These are phyloP conservation scores for Carcina quercana DNA, from an alignment of 2,888 invertebrate genomes.

Conservation along the genomic window DNA sequence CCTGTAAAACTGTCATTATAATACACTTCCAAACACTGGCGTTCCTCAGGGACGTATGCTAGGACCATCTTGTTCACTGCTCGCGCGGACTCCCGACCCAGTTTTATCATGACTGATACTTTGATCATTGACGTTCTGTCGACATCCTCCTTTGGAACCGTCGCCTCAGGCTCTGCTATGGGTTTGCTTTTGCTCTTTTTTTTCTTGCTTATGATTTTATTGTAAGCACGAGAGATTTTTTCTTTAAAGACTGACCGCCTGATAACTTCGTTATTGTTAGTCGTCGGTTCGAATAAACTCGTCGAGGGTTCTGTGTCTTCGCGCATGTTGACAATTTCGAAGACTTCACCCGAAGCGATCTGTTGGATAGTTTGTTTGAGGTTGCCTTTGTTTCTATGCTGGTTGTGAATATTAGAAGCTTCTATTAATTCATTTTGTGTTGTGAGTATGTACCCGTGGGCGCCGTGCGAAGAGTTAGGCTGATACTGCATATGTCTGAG, in stretches of 20 bases:
- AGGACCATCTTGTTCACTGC: slow-evolving; percentile 26
- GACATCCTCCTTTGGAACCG: too few species aligned
- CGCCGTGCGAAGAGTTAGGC: slow-evolving; percentile 57
- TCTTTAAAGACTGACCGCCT: neutral
- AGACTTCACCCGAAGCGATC: too few species aligned
- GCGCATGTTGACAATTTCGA: too few species aligned
- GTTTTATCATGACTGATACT: slow-evolving; percentile 30
- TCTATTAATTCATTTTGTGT: too few species aligned
- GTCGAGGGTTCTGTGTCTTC: too few species aligned
- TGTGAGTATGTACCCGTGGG: slow-evolving; percentile 55
- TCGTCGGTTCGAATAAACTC: neutral
- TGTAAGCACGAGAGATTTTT: neutral
- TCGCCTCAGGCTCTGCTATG: too few species aligned
- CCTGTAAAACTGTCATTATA: slow-evolving; percentile 65
- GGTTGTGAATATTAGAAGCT: too few species aligned
- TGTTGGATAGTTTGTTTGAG: too few species aligned
- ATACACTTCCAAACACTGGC: slow-evolving; percentile 43
- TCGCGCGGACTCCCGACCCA: slow-evolving; percentile 20
- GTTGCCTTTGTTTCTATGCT: too few species aligned
- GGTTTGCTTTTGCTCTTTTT: neutral
- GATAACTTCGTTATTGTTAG: neutral
- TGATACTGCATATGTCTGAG: slow-evolving; percentile 76
- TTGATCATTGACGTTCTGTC: slow-evolving; percentile 25
- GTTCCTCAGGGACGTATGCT: slow-evolving; percentile 32
- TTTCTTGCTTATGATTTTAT: neutral